phyloP scores from a whole-genome alignment of 2,888 invertebrate species.

The Clanis bilineata region DNA sequence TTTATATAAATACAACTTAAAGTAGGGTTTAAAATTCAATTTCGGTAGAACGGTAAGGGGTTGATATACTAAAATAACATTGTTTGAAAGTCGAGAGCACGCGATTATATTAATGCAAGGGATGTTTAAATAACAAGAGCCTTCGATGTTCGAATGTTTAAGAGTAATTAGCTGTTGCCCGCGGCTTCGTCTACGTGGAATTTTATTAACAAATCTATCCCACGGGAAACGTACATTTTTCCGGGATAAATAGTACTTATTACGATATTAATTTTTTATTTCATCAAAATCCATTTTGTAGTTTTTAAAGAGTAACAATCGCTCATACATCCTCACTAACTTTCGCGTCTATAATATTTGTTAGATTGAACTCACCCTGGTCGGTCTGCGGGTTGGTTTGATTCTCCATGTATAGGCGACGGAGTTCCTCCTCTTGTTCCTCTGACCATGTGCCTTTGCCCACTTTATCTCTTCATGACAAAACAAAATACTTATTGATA shows the following conservation, averaged over 20 bases:
- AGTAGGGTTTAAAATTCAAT: background rate
- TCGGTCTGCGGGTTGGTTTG: constrained; percentile 85
- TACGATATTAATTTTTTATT: too few species aligned
- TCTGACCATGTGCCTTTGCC: constrained; percentile 88
- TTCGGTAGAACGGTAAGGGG: background rate
- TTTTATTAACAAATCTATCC: too few species aligned
- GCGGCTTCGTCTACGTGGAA: too few species aligned
- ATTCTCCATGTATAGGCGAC: constrained; percentile 92
- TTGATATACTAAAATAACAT: constrained; percentile 5
- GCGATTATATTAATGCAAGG: background rate
- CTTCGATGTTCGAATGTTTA: background rate
- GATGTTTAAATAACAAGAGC: background rate
- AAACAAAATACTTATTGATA: constrained; percentile 15
- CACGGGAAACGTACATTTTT: too few species aligned
- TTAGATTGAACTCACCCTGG: constrained; percentile 82
- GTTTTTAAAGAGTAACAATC: too few species aligned
- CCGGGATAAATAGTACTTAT: too few species aligned
- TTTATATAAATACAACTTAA: background rate
- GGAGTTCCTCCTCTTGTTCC: constrained; percentile 93
- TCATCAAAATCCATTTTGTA: too few species aligned
- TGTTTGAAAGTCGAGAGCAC: background rate
- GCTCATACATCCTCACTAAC: too few species aligned
- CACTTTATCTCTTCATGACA: constrained; percentile 55
- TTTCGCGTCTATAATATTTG: too few species aligned
- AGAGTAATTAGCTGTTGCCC: too few species aligned